Percentiles rank a stretch among this genome's conserved stretches.
These are phyloP conservation scores for Cremastobaeus sp. DNA, from an alignment of 2,888 invertebrate genomes.

Conservation along the genomic window DNA sequence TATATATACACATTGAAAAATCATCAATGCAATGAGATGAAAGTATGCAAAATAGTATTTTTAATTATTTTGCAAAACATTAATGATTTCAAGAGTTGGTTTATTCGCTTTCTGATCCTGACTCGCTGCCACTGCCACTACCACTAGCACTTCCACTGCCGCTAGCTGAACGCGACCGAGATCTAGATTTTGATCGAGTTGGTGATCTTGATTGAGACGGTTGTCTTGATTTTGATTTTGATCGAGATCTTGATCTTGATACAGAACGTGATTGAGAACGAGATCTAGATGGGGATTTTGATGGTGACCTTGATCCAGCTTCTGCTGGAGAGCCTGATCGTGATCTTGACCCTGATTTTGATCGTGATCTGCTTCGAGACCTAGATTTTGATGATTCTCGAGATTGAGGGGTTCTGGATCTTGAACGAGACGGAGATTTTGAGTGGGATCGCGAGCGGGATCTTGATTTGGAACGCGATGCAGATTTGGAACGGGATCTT, in stretches of 20 bases:
- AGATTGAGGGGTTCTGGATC: slow-evolving; percentile 67
- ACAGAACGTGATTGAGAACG: slow-evolving; percentile 66
- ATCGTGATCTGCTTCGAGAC: slow-evolving; percentile 66
- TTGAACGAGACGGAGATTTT: slow-evolving; percentile 62
- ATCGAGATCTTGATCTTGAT: slow-evolving; percentile 69
- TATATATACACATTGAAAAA: too few relatives aligned
- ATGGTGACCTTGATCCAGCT: slow-evolving; percentile 72
- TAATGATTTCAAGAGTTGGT: too few relatives aligned
- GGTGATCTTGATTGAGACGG: slow-evolving; percentile 70
- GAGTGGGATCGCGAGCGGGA: slow-evolving; percentile 68
- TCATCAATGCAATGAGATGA: too few relatives aligned
- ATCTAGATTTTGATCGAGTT: slow-evolving; percentile 68
- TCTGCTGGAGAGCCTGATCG: slow-evolving; percentile 68
- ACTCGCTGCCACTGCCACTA: slow-evolving; percentile 72
- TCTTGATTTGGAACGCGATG: slow-evolving; percentile 65
- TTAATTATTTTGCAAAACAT: too few relatives aligned
- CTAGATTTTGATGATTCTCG: slow-evolving; percentile 65
- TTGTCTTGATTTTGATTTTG: slow-evolving; percentile 61
- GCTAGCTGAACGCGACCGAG: slow-evolving; percentile 68
- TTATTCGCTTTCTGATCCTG: slow-evolving; percentile 58
- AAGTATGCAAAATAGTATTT: too few relatives aligned
- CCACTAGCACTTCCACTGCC: slow-evolving; percentile 72
- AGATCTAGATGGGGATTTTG: slow-evolving; percentile 66
- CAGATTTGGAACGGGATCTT: slow-evolving; percentile 67
- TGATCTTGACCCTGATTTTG: slow-evolving; percentile 70